Base-by-base conservation (phyloP, 2,113 vertebrate genomes). In the Verasper variegatus region DNA sequence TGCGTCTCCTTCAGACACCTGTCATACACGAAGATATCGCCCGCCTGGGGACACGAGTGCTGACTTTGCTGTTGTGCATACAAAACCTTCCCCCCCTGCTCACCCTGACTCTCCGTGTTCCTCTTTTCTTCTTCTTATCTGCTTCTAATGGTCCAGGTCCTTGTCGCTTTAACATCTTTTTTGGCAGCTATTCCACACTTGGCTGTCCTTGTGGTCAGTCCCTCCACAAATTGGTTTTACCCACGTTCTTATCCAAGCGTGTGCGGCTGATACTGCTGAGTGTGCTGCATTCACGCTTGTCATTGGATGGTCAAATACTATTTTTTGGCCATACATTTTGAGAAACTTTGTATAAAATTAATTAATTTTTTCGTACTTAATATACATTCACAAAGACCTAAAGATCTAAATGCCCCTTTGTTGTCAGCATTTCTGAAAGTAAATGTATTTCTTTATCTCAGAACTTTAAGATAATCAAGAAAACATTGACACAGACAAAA, bases 91-190 rank as follows among this genome's bases (percentile, higher is more conserved):
- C 27, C 40, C 3, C 40, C n/a, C 4, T 20, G 84, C 82, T 60
- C 40, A 26, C 40, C 49, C 20, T 82, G n/a, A 51, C 65, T 62
- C n/a, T 0, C 61, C 42, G 63, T 63, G 40, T 70, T 72, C 71
- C 40, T 40, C n/a, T 78, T 80, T 72, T 61, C 55, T 81, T 76
- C 47, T 18, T 18, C 47, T 42, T 2, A 78, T 82, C 54, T 58
- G 4, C 12, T 20, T 20, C 55, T 78, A 64, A 66, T 63, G 74
- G 7, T 54, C 35, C 26, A 35, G 59, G 68, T 54, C 59, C 14
- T 61, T 61, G 49, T 54, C 65, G 20, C 13, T 57, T 65, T 17
- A 71, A 37, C 60, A 13, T 47, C 7, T 20, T 40, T 71, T 72
- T 47, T 15, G 18, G 14, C 68, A 55, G 35, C 20, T 31, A 57